phyloP scores from a whole-genome alignment of 2,888 invertebrate genomes.

The Megastigmus dorsalis region DNA sequence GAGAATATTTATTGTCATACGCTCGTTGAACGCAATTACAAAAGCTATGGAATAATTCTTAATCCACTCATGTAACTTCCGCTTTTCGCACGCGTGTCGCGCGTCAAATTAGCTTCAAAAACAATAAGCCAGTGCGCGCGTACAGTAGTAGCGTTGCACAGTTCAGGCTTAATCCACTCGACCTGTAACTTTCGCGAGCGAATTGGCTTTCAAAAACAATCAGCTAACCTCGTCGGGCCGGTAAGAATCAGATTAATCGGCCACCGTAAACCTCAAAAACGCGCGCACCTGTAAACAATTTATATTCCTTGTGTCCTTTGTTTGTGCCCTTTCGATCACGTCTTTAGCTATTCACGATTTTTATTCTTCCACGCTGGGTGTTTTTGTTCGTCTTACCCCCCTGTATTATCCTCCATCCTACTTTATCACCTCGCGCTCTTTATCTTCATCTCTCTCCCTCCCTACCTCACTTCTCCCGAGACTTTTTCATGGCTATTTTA shows the following conservation, averaged over 20 bases:
- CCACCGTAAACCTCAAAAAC: too few relatives aligned
- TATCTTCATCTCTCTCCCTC: slow-evolving; percentile 5
- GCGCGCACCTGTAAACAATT: too few relatives aligned
- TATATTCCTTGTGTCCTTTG: too few relatives aligned
- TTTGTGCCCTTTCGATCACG: neutral
- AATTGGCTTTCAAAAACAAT: too few relatives aligned
- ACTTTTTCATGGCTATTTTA: slow-evolving; percentile 6
- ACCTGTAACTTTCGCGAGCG: too few relatives aligned
- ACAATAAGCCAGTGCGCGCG: too few relatives aligned
- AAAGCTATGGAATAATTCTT: neutral
- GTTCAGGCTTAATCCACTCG: too few relatives aligned
- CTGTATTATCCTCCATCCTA: neutral
- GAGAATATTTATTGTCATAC: neutral
- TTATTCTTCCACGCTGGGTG: too few relatives aligned
- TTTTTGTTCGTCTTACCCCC: too few relatives aligned
- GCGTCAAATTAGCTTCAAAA: neutral
- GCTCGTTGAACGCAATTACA: neutral
- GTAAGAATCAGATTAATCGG: too few relatives aligned
- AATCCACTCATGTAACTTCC: neutral
- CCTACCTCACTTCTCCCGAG: neutral
- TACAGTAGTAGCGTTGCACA: too few relatives aligned
- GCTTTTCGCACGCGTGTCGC: neutral
- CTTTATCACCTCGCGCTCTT: slow-evolving; percentile 25
- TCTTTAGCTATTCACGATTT: neutral
- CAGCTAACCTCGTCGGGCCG: too few relatives aligned